A percentile compares a stretch with the other conserved stretches of the same genome.
Conservation (phyloP, 2,888 invertebrate species). For the Philaethria dido region DNA sequence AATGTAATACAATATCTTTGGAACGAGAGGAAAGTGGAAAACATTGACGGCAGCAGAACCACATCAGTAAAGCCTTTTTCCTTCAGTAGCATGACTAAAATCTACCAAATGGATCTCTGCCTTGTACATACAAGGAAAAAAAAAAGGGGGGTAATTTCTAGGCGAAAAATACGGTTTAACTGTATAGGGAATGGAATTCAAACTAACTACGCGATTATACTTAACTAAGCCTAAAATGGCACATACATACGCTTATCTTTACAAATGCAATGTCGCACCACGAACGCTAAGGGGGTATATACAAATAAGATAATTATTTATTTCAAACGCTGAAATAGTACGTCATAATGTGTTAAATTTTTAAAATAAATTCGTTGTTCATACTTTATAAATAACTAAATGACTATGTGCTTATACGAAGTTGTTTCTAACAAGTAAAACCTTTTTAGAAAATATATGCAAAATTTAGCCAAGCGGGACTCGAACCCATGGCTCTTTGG, state of each 20-base stretch:
- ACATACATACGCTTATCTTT: slow-evolving; percentile 56
- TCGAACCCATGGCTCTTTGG: too few species aligned
- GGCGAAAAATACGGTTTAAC: slow-evolving; percentile 46
- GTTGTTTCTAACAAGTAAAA: slow-evolving; percentile 5
- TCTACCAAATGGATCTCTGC: too few species aligned
- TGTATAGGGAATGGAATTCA: slow-evolving; percentile 58
- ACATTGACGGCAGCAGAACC: too few species aligned
- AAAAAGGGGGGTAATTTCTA: slow-evolving; percentile 47
- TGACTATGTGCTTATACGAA: background rate
- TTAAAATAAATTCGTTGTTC: slow-evolving; percentile 13
- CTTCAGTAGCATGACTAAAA: too few species aligned
- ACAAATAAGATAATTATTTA: background rate
- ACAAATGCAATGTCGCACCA: slow-evolving; percentile 38
- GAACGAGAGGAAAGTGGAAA: too few species aligned
- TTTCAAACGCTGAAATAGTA: background rate
- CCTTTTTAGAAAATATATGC: too few species aligned
- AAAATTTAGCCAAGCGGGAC: too few species aligned
- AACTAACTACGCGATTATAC: slow-evolving; percentile 68
- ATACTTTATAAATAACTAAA: slow-evolving; percentile 5
- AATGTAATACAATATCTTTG: too few species aligned
- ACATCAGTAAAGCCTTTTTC: too few species aligned
- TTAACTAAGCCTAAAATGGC: slow-evolving; percentile 76
- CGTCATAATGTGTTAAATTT: background rate
- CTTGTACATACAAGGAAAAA: too few species aligned
- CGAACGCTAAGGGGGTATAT: slow-evolving; percentile 10